These are phyloP conservation scores for Epirrhoe tristata DNA, from an alignment of 2,888 invertebrate genomes.

Conservation along the genomic window DNA sequence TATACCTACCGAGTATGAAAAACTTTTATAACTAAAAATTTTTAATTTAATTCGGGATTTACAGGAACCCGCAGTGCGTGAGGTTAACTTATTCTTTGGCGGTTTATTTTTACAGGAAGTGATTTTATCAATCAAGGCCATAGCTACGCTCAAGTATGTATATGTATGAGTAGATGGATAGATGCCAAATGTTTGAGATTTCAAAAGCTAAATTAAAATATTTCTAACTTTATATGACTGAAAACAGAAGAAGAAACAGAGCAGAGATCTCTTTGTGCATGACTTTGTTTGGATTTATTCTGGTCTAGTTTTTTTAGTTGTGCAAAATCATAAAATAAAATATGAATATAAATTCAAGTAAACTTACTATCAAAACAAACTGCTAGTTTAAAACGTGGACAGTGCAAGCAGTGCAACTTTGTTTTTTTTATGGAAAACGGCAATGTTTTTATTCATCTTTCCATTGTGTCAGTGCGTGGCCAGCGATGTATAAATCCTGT, in stretches of 20 bases:
- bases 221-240: not conserved
- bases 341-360: conserved; percentile 9
- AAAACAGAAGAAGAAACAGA: not conserved
- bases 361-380: conserved; percentile 32
- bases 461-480: conserved; percentile 70
- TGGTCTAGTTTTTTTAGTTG: conserved; percentile 1
- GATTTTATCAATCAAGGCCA: conserved; percentile 25
- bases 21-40: no score
- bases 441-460: conserved; percentile 75
- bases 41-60: no score
- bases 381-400: conserved; percentile 45
- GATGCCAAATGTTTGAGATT: conserved; percentile 30
- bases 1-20: no score
- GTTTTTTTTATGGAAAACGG: conserved; percentile 59
- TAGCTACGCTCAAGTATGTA: conserved; percentile 6
- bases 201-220: conserved; percentile 15
- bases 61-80: not conserved
- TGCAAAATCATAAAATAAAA: conserved; percentile 13
- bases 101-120: conserved; percentile 14
- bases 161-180: conserved; percentile 19
- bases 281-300: not conserved
- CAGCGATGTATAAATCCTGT: conserved; percentile 78
- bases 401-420: conserved; percentile 49
- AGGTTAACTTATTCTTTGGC: not conserved
- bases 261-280: not conserved